Conservation (phyloP, 2,113 vertebrate genomes). For the Sialia sialis region DNA sequence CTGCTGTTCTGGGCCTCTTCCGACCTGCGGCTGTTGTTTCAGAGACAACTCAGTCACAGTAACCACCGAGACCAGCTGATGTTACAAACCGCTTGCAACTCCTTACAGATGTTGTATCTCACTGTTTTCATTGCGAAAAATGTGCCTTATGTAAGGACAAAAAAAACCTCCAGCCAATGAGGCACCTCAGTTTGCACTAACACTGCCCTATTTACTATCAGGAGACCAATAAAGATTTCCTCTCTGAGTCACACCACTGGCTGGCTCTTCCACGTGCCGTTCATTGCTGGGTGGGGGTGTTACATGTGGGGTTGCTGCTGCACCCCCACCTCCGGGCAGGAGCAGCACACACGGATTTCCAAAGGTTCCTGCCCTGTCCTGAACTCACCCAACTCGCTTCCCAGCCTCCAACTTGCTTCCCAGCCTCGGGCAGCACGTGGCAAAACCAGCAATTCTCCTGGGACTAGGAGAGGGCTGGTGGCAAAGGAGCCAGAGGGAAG, state of each 20-base stretch:
- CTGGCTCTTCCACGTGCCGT: not conserved
- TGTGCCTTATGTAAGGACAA: constrained; percentile 4
- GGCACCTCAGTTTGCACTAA: constrained; percentile 68
- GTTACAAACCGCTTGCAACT: not conserved
- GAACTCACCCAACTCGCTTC: not conserved
- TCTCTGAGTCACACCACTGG: not conserved
- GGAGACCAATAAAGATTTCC: constrained; percentile 36
- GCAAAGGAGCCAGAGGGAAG: not conserved
- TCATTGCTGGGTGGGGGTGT: not conserved
- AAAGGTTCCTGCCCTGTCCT: not conserved
- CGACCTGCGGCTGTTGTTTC: not conserved
- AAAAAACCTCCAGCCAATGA: not conserved
- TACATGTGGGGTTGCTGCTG: not conserved
- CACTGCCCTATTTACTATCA: constrained; percentile 37
- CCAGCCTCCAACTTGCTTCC: not conserved
- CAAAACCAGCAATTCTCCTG: not conserved
- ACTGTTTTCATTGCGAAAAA: not conserved
- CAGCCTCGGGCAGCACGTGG: not conserved
- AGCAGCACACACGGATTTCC: not conserved
- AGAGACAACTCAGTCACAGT: not conserved
- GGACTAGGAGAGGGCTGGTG: not conserved
- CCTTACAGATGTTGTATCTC: not conserved
- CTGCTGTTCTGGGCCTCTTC: not conserved
- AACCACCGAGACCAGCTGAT: not conserved
- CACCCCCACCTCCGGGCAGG: not conserved